Conservation (phyloP, 2,888 invertebrate species). For the Tribolium freemani region DNA sequence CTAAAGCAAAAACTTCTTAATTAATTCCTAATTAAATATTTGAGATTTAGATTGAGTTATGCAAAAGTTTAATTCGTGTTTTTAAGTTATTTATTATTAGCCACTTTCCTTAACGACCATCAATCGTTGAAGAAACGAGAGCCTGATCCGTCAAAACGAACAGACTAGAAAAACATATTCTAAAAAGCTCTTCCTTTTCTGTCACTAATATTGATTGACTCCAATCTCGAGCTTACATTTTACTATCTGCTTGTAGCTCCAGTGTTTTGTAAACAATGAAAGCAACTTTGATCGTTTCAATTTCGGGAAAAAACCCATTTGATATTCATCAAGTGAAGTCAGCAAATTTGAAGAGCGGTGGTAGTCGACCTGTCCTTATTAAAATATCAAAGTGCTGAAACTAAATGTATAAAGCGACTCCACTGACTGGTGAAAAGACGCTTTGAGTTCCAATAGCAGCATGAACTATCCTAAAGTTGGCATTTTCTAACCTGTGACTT, state of each 20-base stretch:
- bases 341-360: neutral
- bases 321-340: neutral
- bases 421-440: conserved; percentile 1
- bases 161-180: conserved; percentile 8
- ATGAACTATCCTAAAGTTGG: conserved; percentile 4
- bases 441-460: conserved; percentile 15
- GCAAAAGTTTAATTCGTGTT: neutral
- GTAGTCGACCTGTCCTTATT: conserved; percentile 13
- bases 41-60: too few relatives aligned
- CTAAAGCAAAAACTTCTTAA: too few relatives aligned
- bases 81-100: too few relatives aligned
- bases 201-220: conserved; percentile 2
- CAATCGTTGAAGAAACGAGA: neutral
- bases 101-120: neutral
- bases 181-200: neutral
- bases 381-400: conserved; percentile 26
- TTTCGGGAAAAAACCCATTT: neutral
- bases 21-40: too few relatives aligned
- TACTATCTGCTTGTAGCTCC: neutral
- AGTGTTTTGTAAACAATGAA: neutral
- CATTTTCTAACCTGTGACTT: conserved; percentile 19
- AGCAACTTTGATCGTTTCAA: neutral
- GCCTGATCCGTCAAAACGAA: neutral
- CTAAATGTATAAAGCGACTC: conserved; percentile 5
- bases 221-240: neutral